These are phyloP conservation scores for Raphicerus campestris DNA, from an alignment of 2,113 vertebrate species.

Conservation along the genomic window DNA sequence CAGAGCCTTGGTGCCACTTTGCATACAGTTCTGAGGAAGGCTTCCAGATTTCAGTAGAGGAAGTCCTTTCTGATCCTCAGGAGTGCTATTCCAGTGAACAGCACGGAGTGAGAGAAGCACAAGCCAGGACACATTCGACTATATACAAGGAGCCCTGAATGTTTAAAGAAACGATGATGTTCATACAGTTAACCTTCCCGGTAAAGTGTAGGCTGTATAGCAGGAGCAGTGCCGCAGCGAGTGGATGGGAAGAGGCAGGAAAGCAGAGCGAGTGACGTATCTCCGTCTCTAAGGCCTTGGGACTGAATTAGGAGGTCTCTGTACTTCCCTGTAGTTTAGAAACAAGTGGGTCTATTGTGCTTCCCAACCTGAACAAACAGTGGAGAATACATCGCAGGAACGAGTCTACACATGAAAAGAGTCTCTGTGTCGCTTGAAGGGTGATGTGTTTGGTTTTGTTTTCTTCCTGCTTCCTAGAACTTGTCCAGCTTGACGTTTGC, in stretches of 20 bases:
- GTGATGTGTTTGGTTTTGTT: neutral
- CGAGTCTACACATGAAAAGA: neutral
- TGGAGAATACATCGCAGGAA: neutral
- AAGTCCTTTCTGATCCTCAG: neutral
- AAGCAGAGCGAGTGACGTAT: neutral
- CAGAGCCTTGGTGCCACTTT: neutral
- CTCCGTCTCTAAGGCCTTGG: conserved; percentile 13
- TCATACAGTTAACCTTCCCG: neutral
- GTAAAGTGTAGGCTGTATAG: neutral
- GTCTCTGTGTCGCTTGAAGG: conserved; percentile 16
- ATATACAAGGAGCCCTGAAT: neutral
- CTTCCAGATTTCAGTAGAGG: neutral
- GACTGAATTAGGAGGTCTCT: conserved; percentile 14
- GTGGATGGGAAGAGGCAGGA: neutral
- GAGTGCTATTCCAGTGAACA: neutral
- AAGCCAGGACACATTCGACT: neutral
- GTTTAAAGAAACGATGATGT: neutral
- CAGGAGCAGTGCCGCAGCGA: neutral
- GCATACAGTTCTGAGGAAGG: neutral
- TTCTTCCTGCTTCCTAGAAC: conserved; percentile 82
- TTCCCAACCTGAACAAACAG: neutral
- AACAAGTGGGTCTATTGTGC: neutral
- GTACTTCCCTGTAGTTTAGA: neutral
- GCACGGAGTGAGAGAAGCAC: neutral
- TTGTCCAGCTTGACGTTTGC: conserved; percentile 90